These are phyloP conservation scores for Dolichallabes microphthalmus DNA, from an alignment of 2,113 vertebrate genomes.

Conservation along the genomic window DNA sequence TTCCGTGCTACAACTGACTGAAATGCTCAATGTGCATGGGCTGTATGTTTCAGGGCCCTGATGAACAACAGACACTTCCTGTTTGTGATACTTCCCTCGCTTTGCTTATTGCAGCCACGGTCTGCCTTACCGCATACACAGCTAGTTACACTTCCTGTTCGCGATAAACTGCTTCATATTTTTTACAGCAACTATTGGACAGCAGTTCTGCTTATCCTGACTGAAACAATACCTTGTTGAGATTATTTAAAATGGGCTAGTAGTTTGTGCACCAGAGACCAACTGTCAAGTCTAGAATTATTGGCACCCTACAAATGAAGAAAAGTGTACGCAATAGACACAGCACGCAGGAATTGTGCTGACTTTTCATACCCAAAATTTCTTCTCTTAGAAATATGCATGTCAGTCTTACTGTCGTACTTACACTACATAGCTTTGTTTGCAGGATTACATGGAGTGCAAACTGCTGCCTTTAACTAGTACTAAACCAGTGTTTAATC, in stretches of 20 bases:
- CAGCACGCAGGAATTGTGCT: not conserved
- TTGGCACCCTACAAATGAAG: not conserved
- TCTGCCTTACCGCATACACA: constrained; percentile 66
- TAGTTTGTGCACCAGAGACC: not conserved
- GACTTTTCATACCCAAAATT: not conserved
- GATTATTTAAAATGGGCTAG: not conserved
- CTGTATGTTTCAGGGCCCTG: constrained; percentile 58
- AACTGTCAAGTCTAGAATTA: not conserved
- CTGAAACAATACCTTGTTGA: not conserved
- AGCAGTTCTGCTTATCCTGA: not conserved
- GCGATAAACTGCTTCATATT: constrained; percentile 28
- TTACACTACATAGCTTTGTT: not conserved
- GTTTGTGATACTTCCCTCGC: constrained; percentile 66
- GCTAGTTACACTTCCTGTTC: constrained; percentile 71
- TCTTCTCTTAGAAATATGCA: not conserved
- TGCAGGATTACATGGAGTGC: not conserved
- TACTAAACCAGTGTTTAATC: too few relatives aligned
- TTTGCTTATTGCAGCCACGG: constrained; percentile 55
- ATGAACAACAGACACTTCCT: constrained; percentile 79
- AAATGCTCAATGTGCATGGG: constrained; percentile 64
- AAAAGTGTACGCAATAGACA: not conserved
- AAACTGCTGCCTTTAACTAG: not conserved
- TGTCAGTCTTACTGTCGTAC: not conserved
- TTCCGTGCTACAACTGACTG: constrained; percentile 51
- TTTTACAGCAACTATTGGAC: not conserved